Base-by-base conservation (phyloP, 2,888 invertebrate genomes). In the Amblyjoppa fuscipennis region DNA sequence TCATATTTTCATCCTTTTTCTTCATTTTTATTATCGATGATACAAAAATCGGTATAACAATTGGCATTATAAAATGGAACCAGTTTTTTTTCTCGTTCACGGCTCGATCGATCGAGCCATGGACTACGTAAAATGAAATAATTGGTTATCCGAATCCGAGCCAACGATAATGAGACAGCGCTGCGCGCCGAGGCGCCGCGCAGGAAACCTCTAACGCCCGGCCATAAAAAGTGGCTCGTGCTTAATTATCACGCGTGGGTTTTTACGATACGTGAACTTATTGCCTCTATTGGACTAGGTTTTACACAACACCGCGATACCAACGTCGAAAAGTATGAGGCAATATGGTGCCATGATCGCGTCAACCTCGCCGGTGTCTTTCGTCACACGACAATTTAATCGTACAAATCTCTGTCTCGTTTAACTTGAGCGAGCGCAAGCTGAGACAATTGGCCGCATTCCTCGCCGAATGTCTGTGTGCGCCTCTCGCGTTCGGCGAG, bases 401-500 rank as follows among this genome's bases (percentile, higher is more conserved):
- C 41, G 9, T 41, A 38, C 68, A 41, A 68, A 68, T 68, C 64
- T 41, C 38, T 41, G 9, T 25, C 20, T 41, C 68, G 38, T 68
- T 68, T 68, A 68, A 68, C 11, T n/a, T 25, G 13, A 41, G 20
- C 13, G 68, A 20, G 9, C 4, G 41, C 25, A 16, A 68, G 68
- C 28, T 41, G 41, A 25, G 41, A 41, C 68, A 68, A 68, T 68
- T 68, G 41, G 20, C 38, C 41, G 68, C n/a, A 68, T 68, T 68
- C 68, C 68, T 38, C 68, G 11, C 9, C 38, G 68, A 38, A 41
- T 41, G 41, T 41, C 41, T 41, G n/a, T 11, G 38, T 68, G 41
- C 7, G 25, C 45, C 41, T 20, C 41, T 25, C 20, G n/a, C 11
- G 20, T 41, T n/a, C n/a, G 68, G 20, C 20, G 68, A 41, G 25